Base-by-base conservation (phyloP, 1,140 invertebrate species). In the Scaptomyza graminum region DNA sequence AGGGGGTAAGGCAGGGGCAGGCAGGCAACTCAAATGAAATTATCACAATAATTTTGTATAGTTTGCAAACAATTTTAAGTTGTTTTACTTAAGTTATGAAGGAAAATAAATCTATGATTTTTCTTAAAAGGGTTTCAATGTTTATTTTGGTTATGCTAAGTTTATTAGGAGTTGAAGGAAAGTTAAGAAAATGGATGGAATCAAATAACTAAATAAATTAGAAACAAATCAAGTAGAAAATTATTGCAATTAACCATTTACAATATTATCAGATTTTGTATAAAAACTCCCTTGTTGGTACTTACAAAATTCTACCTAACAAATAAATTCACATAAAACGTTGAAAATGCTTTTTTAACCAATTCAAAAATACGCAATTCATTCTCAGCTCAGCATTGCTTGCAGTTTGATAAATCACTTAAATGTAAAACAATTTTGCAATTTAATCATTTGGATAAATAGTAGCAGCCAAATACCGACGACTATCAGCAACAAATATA, bases 371-470 rank as follows among this genome's bases (percentile, higher is more conserved):
- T 56, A 15, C 43, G 22, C 43, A 56, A 44, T 43, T 56, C 39
- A 44, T 43, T 56, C 31, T 56, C 11, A 57, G 41, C 31, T 56
- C 11, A 57, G 41, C 5, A 39, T 11, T 16, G 16, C 15, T 28
- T 44, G n/a, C 54, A 44, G 22, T 28, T 31, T 46, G 22, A 46
- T 57, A 44, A 57, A 57, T 31, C 22, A 46, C 55, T 46, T 50
- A 34, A 66, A 65, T 56, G 31, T 16, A 15, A 50, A 66, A 59
- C 46, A 34, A 41, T 41, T 49, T 57, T 4, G 22, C 28, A 50
- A 66, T 50, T 50, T 49, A 65, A 34, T 65, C 44, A 66, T 31
- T 50, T 16, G 31, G 22, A 28, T 43, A 43, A 51, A 51, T 28
- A 66, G 54, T 66, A 15, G 28, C 22, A 57, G 13, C 3, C 37